A percentile compares a stretch with the other conserved stretches of the same genome.
These are phyloP conservation scores for Carlito syrichta DNA, from an alignment of 2,113 vertebrate species.

Conservation along the genomic window DNA sequence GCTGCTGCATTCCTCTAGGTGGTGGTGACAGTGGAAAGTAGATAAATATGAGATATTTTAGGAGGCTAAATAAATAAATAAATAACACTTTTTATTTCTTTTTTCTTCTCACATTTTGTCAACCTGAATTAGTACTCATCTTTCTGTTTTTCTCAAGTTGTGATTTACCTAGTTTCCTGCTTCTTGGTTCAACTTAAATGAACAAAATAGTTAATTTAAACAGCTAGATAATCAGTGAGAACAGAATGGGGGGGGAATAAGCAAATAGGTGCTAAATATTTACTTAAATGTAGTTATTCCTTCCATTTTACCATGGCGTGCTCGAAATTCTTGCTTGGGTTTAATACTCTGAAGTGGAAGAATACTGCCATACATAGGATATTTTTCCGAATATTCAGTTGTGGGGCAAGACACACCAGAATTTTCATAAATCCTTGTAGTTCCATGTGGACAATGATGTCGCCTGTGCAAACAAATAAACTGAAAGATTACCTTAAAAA, in stretches of 20 bases:
- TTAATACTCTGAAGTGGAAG: slow-evolving; percentile 81
- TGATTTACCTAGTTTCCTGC: background rate
- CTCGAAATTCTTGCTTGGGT: slow-evolving; percentile 77
- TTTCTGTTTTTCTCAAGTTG: background rate
- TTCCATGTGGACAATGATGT: slow-evolving; percentile 84
- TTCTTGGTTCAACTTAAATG: background rate
- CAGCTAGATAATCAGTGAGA: slow-evolving; percentile 10
- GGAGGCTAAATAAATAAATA: background rate
- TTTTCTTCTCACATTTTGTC: background rate
- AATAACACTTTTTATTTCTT: background rate
- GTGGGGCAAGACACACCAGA: slow-evolving; percentile 57
- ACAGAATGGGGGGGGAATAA: background rate
- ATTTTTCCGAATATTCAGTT: slow-evolving; percentile 89
- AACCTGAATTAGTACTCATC: background rate
- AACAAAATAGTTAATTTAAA: background rate
- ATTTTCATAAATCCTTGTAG: slow-evolving; percentile 81
- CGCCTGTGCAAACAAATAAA: slow-evolving; percentile 78
- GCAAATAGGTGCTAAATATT: slow-evolving; percentile 41
- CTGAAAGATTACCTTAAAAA: background rate
- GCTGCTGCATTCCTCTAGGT: background rate
- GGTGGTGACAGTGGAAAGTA: background rate
- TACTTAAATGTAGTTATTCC: slow-evolving; percentile 89
- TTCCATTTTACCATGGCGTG: slow-evolving; percentile 81
- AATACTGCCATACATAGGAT: slow-evolving; percentile 78
- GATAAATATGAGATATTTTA: background rate